Evolutionary conservation across 2,888 invertebrate genomes (phyloP).

Genomic region (Hypolimnas misippus): DNA sequence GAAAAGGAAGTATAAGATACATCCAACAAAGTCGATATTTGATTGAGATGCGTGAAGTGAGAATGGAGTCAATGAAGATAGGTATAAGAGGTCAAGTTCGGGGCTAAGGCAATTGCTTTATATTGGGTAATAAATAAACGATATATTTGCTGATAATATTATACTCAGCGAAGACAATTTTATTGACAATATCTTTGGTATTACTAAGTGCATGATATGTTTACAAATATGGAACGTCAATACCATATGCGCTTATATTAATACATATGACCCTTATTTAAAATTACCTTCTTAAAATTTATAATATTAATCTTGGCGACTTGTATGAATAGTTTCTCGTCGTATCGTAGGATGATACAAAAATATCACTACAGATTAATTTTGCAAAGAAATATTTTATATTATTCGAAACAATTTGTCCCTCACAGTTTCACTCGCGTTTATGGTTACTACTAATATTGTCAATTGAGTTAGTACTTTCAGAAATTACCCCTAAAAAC

Average conservation of each 20-base stretch:
- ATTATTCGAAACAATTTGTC: no score
- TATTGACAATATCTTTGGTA: slow-evolving; percentile 19
- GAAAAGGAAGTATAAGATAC: slow-evolving; percentile 25
- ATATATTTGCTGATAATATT: slow-evolving; percentile 27
- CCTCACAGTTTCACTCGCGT: no score
- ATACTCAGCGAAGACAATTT: slow-evolving; percentile 21
- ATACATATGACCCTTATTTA: slow-evolving; percentile 4
- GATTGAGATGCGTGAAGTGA: slow-evolving; percentile 15
- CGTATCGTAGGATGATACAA: no score
- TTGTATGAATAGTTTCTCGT: no score
- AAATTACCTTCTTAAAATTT: no score
- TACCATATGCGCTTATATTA: slow-evolving; percentile 11
- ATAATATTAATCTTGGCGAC: no score
- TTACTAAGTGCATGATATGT: slow-evolving; percentile 12
- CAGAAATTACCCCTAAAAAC: no score
- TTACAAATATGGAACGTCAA: slow-evolving; percentile 6
- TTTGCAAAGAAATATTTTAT: no score
- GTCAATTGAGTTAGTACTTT: no score
- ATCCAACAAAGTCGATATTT: slow-evolving; percentile 34
- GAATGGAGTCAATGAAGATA: slow-evolving; percentile 35
- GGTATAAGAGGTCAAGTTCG: slow-evolving; percentile 69
- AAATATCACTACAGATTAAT: no score
- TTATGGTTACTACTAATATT: no score
- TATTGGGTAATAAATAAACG: slow-evolving; percentile 41
- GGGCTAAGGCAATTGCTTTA: slow-evolving; percentile 62